A percentile compares a stretch with the other conserved stretches of the same genome.
Evolutionary conservation across 2,888 invertebrate genomes (phyloP).

Genomic region (Parnassius orleans): DNA sequence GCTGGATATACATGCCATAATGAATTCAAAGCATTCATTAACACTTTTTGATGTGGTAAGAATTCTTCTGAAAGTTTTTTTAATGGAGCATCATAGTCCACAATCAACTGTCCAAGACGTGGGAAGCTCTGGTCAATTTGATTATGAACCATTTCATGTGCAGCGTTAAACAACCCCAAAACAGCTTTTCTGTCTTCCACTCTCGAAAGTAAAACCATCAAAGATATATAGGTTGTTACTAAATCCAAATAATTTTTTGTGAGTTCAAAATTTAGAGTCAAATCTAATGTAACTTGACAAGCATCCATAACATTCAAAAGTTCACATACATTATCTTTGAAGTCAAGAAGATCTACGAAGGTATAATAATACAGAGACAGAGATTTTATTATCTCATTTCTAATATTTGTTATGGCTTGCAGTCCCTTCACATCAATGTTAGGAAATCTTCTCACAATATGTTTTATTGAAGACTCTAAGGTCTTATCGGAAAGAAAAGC

Average conservation of each 20-base stretch:
- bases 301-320: slow-evolving; percentile 97
- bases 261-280: slow-evolving; percentile 97
- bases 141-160: slow-evolving; percentile 96
- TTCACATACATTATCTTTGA: slow-evolving; percentile 97
- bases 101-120: slow-evolving; percentile 97
- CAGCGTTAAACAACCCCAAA: slow-evolving; percentile 97
- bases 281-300: slow-evolving; percentile 96
- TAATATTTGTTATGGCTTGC: slow-evolving; percentile 91
- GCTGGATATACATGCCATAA: slow-evolving; percentile 92
- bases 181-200: slow-evolving; percentile 99
- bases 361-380: slow-evolving; percentile 98
- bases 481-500: slow-evolving; percentile 98
- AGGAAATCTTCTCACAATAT: slow-evolving; percentile 96
- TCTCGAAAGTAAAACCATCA: slow-evolving; percentile 98
- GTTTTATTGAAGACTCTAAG: slow-evolving; percentile 97
- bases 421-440: slow-evolving; percentile 96
- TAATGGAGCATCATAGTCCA: slow-evolving; percentile 97
- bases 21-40: slow-evolving; percentile 93
- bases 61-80: slow-evolving; percentile 98
- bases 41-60: slow-evolving; percentile 93
- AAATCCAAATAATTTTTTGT: slow-evolving; percentile 97
- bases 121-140: slow-evolving; percentile 96
- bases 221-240: slow-evolving; percentile 94
- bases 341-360: slow-evolving; percentile 98
- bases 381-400: slow-evolving; percentile 97